These are phyloP conservation scores for Platichthys stellatus DNA, from an alignment of 2,113 vertebrate genomes.

Conservation along the genomic window DNA sequence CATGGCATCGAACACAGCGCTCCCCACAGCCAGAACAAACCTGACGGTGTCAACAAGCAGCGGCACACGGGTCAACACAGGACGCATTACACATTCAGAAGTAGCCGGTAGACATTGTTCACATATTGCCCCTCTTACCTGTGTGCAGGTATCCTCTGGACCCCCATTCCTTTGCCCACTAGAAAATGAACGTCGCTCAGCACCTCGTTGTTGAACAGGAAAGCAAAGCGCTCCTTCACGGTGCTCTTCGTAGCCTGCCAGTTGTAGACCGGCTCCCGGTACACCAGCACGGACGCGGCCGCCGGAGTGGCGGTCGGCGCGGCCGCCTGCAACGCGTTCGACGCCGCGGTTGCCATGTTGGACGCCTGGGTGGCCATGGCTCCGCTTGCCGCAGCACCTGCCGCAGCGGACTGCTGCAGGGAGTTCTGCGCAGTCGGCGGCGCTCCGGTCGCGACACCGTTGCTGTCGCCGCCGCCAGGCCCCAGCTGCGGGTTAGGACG, in stretches of 20 bases:
- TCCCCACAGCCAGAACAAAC: constrained; percentile 96
- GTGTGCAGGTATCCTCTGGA: constrained; percentile 95
- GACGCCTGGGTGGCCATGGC: constrained; percentile 76
- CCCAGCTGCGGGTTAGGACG: constrained; percentile 83
- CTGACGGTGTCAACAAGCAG: constrained; percentile 66
- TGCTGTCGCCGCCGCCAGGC: constrained; percentile 80
- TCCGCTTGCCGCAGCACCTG: constrained; percentile 72
- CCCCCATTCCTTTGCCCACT: constrained; percentile 93
- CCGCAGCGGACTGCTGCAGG: constrained; percentile 75
- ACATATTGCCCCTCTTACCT: constrained; percentile 75
- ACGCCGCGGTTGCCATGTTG: constrained; percentile 78
- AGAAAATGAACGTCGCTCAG: constrained; percentile 97
- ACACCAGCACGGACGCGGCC: constrained; percentile 83
- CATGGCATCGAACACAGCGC: constrained; percentile 96
- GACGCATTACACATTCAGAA: not conserved
- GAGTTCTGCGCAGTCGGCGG: constrained; percentile 79
- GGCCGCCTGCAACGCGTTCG: constrained; percentile 65
- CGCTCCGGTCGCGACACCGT: constrained; percentile 75
- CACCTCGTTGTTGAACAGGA: constrained; percentile 96
- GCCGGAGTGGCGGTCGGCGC: constrained; percentile 75
- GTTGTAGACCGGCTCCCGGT: constrained; percentile 92
- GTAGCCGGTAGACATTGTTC: not conserved
- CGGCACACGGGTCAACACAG: not conserved
- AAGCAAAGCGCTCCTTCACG: constrained; percentile 93
- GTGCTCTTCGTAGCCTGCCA: constrained; percentile 97